Evolutionary conservation across 1,140 invertebrate genomes (phyloP).

Genomic region (Drosophila quadrilineata): DNA sequence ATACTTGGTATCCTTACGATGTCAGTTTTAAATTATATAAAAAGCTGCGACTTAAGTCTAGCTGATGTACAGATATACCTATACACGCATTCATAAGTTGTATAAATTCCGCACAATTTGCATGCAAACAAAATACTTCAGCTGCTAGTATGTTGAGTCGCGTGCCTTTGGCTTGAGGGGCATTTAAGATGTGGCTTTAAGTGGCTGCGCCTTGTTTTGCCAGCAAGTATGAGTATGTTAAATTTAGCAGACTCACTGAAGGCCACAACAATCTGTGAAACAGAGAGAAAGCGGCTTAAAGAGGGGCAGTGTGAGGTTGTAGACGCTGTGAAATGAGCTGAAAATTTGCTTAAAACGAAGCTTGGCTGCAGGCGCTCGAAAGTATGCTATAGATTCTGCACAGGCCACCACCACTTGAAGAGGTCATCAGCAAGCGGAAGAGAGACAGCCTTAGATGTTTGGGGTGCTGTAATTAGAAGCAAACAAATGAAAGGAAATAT

Average conservation of each 20-base stretch:
- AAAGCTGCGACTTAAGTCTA: too few relatives aligned
- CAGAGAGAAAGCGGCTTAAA: too few relatives aligned
- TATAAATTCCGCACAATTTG: constrained; percentile 27
- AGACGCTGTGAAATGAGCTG: constrained; percentile 64
- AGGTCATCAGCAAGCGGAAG: too few relatives aligned
- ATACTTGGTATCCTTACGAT: neutral
- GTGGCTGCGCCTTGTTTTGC: constrained; percentile 41
- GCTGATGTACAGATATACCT: neutral
- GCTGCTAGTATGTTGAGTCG: too few relatives aligned
- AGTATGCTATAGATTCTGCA: constrained; percentile 3
- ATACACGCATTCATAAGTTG: neutral
- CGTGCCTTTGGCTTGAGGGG: constrained; percentile 22
- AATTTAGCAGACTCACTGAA: constrained; percentile 59
- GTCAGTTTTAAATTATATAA: neutral
- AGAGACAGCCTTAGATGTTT: neutral
- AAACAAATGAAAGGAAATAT: too few relatives aligned
- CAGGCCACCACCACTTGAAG: too few relatives aligned
- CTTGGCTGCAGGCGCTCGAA: constrained; percentile 21
- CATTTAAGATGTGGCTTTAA: constrained; percentile 42
- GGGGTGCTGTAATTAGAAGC: too few relatives aligned
- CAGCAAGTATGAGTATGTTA: constrained; percentile 49
- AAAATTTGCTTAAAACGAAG: constrained; percentile 73
- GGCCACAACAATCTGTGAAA: constrained; percentile 22
- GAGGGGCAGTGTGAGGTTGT: too few relatives aligned
- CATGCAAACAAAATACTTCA: constrained; percentile 35